Base-by-base conservation (phyloP, 2,113 vertebrate genomes). In the Echinops telfairi region DNA sequence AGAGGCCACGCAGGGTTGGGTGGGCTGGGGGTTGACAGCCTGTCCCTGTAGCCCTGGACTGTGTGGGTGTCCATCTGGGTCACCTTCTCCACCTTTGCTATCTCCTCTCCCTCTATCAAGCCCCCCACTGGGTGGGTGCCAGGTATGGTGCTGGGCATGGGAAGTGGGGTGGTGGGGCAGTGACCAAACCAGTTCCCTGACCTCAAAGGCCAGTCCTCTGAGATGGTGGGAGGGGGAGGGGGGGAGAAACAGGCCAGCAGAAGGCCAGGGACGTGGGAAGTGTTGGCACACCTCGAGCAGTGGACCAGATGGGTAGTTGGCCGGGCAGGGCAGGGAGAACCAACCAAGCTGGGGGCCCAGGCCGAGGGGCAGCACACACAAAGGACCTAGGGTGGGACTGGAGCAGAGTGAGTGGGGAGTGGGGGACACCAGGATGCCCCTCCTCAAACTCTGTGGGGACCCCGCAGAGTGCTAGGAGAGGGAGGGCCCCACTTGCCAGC, bases 321-420 rank as follows among this genome's bases (percentile, higher is more conserved):
- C 3, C 2, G 0, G 0, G 6, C 12, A 7, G 27, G 7, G 64
- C 43, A 7, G 16, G 12, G 29, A 38, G 29, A 38, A 25, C 14
- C 2, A 16, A 36, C 60, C 23, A 23, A 25, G n/a, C 36, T 73
- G 71, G 64, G 17, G 27, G 9, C 1, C 20, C 19, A 22, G 76
- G 3, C 66, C 31, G 29, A 83, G 77, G 38, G 9, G 4, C 36
- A 40, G 60, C 64, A 38, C 2, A 38, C 2, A 25, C 60, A 19
- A n/a, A 38, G 27, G 58, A 3, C 15, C 62, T 66, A 20, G 29
- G 27, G 40, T 71, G 68, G 33, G 17, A 2, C n/a, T 73, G 71
- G 20, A 36, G n/a, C 68, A 71, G 66, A 68, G 31, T 71, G 58
- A 64, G 43, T 0, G 19, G 66, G n/a, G 33, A 9, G 66, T 16